A percentile compares a stretch with the other conserved stretches of the same genome.
Conservation (phyloP, 2,113 vertebrate genomes). For the Upupa epops region DNA sequence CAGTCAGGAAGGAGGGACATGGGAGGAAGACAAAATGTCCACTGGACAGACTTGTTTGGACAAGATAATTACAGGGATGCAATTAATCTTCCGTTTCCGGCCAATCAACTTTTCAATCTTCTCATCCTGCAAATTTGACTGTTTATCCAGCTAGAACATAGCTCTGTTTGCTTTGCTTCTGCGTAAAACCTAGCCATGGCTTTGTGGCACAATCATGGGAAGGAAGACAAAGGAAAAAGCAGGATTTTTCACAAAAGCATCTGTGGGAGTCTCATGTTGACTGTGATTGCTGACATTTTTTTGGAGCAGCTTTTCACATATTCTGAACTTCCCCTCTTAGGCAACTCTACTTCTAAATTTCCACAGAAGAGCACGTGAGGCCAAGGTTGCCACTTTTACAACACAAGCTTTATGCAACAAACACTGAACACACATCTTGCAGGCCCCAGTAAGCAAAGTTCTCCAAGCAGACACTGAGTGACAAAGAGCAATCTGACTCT, state of each 20-base stretch:
- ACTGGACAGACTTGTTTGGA: not conserved
- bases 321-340: not conserved
- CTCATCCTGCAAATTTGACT: not conserved
- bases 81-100: not conserved
- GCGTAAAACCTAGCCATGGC: not conserved
- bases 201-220: not conserved
- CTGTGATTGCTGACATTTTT: fast-evolving
- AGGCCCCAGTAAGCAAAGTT: not conserved
- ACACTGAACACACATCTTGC: fast-evolving
- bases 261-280: not conserved
- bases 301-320: fast-evolving
- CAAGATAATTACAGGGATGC: conserved; percentile 13
- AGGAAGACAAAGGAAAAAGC: not conserved
- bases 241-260: not conserved
- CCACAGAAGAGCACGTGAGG: not conserved
- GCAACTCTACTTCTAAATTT: not conserved
- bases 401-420: fast-evolving
- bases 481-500: not conserved
- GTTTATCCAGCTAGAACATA: not conserved
- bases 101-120: not conserved
- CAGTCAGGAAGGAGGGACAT: not conserved
- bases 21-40: not conserved
- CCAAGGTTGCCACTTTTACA: not conserved
- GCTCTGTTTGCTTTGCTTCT: not conserved
- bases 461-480: not conserved